Evolutionary conservation across 2,797 vertebrate genomes (phyloP), one percentile per base, ranked within the genome.

Genomic region (Hafferia zeledoni): DNA sequence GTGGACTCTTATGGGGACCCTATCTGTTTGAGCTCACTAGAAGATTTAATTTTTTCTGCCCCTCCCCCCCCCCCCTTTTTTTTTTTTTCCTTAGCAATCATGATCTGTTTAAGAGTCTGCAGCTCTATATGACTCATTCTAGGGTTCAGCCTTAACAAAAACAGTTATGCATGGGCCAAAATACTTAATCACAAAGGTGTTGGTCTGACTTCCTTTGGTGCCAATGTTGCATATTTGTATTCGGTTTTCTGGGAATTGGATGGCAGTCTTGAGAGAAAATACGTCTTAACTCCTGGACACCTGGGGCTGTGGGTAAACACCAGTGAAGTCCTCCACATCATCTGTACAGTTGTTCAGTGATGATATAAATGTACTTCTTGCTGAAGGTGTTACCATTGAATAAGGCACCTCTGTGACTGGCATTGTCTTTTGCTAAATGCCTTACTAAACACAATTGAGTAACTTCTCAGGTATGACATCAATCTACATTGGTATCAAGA

Each of bases 81-180:
- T 31, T 31, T 22, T 35, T 8, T 8, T 8, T 4, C 24, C n/a
- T 61, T 57, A 71, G 49, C 10, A 43, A n/a, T 86, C 83, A 94
- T 69, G 83, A 87, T 59, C 65, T 24, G 43, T 94, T 95, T 92
- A 83, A 77, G 60, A 91, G 33, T 84, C 82, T 92, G 31, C 33
- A 84, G 88, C 31, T 68, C 55, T 50, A 18, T 17, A 25, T 61
- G 50, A 22, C 25, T 78, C 15, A 41, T 89, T 88, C n/a, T 81
- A 57, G 17, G 33, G 57, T 10, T 94, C 67, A 85, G 35, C 70
- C 24, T 49, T 89, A 83, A 68, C 20, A 68, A 92, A 95, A 81
- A 10, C 35, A 53, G 7, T 39, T 89, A 41, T 52, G 7, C 35
- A 59, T 90, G 30, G 55, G 63, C 69, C 30, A 70, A 72, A 90